Evolutionary conservation across 2,113 vertebrate genomes (phyloP), one percentile per base, ranked within the genome.

Genomic region (Mirza zaza): DNA sequence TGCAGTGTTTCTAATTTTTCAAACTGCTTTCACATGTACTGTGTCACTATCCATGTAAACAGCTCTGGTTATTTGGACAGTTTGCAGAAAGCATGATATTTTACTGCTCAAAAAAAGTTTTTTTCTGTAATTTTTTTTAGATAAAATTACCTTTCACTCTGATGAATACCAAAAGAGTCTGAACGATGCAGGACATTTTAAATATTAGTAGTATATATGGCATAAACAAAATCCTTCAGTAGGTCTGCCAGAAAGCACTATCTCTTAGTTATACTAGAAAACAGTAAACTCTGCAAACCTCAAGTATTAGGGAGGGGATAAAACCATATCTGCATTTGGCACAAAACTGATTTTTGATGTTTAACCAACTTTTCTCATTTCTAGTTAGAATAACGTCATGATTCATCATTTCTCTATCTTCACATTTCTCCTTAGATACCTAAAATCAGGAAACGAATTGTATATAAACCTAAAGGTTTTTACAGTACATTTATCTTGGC

Each of bases 281-380:
- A 21, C 14, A 89, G 23, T 79, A 52, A 87, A 42, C 21, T 39
- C 68, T 81, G 39, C n/a, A 89, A 91, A 59, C 55, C 14, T n/a
- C 21, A 73, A 90, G 7, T 15, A 89, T 75, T 63, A 88, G 14
- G 1, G 7, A 10, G 45, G 13, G 45, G 17, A 93, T 52, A 97
- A 96, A 97, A 97, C 63, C 18, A 96, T 63, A 48, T 87, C 68
- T 1, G 1, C 97, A 83, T 91, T 87, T 87, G 96, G 87, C 90
- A 96, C 34, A 84, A 94, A 96, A 90, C 98, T 98, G 90, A 97
- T 95, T 97, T 97, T 89, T 97, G 90, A 27, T 96, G 89, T 96
- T 93, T 96, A 89, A 95, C 81, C 91, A 98, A 96, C 45, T 97
- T 95, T 95, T 94, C 67, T 75, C 36, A 67, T 92, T 87, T 94